Evolutionary conservation across 2,113 vertebrate genomes (phyloP), one percentile per base, ranked within the genome.

Genomic region (Xiphophorus hellerii): DNA sequence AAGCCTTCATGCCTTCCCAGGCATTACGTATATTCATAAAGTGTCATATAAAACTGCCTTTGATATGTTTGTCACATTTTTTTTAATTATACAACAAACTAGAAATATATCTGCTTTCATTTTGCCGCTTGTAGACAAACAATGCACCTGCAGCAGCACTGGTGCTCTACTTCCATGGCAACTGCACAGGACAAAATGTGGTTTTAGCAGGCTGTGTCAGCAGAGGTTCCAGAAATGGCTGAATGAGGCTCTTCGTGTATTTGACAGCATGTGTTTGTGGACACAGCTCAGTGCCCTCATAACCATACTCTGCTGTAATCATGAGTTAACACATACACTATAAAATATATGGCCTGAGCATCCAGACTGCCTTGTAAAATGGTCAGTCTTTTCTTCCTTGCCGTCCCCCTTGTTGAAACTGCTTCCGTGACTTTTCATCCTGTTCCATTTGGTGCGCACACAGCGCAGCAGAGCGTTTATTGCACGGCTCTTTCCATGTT

Each of bases 381-480:
- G 33, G 27, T 62, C 35, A 73, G 68, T 54, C 62, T 71, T 20
- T 78, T 66, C 37, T 65, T 30, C 28, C 25, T n/a, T n/a, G 22
- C 30, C 31, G 4, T 2, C 12, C 28, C 51, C 29, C 44, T 54
- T 20, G 25, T 74, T 69, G 84, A 75, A 92, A 88, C 73, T 37
- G 31, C 58, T 71, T 74, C 80, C 74, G 35, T 42, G 77, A 63
- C n/a, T 77, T 62, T 75, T 30, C 48, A 0, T 72, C 62, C 71
- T 66, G 75, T 69, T 67, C 73, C 83, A 69, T 70, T 68, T 61
- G 12, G 79, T 73, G 58, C 78, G 82, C 66, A 37, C 81, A 82
- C 68, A 84, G 77, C 82, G 64, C 44, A 35, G 63, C 66, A 42
- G 75, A 78, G 62, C 70, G 54, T 88, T 74, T 81, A 77, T 27